phyloP scores from a whole-genome alignment of 53 echinoderm and acorn worm genomes.

The Holothuria scabra region DNA sequence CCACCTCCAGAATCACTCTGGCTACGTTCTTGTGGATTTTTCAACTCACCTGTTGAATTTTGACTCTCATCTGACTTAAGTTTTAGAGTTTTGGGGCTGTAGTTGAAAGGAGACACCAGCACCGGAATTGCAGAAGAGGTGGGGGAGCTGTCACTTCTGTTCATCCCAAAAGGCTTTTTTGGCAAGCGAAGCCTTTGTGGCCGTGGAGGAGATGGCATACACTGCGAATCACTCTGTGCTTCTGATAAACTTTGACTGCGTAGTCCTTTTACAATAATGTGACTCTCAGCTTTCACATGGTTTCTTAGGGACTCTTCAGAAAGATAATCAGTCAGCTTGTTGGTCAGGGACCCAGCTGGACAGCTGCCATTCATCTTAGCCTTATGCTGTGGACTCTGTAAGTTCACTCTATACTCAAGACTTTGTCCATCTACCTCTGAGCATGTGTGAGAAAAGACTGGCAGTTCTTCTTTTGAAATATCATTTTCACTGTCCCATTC shows the following conservation, averaged over 20 bases:
- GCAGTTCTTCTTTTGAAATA: conserved; percentile 90
- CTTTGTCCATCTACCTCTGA: conserved; percentile 65
- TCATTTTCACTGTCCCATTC: conserved; percentile 95
- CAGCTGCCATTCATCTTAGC: conserved; percentile 11
- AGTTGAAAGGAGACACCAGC: conserved; percentile 96
- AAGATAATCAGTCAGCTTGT: conserved; percentile 7
- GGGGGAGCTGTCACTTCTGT: conserved; percentile 80
- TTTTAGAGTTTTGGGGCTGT: conserved; percentile 84
- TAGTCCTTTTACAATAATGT: conserved; percentile 12
- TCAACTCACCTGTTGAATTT: conserved; percentile 39
- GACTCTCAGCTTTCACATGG: conserved; percentile 45
- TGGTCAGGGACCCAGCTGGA: conserved; percentile 3
- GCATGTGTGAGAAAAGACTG: conserved; percentile 82
- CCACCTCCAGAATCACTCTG: conserved; percentile 67
- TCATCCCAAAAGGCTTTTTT: conserved; percentile 94
- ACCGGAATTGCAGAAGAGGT: conserved; percentile 79
- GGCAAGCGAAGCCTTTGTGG: conserved; percentile 89
- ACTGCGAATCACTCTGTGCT: conserved; percentile 45
- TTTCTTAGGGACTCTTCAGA: conserved; percentile 33
- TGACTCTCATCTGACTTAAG: conserved; percentile 63
- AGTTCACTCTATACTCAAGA: conserved; percentile 32
- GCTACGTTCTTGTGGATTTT: conserved; percentile 44
- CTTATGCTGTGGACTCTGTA: not conserved
- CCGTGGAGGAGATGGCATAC: conserved; percentile 75
- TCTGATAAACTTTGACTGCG: conserved; percentile 81